These are phyloP conservation scores for Varanus salvator DNA, from an alignment of 2,113 vertebrate species.

Conservation along the genomic window DNA sequence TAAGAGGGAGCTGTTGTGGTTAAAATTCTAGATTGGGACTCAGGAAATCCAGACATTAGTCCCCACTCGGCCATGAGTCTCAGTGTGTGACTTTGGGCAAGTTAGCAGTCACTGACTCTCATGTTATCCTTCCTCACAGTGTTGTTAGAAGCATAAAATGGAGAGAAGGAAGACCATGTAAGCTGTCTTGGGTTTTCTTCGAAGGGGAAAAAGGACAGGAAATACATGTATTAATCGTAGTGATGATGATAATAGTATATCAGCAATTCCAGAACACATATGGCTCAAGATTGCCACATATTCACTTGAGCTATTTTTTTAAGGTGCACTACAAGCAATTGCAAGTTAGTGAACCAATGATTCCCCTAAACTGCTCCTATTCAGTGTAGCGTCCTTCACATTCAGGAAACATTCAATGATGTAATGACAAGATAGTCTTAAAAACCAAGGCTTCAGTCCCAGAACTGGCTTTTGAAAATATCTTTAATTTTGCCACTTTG, in stretches of 20 bases:
- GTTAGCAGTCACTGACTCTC: no score
- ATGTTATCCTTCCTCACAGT: no score
- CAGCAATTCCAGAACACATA: background rate
- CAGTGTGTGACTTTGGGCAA: no score
- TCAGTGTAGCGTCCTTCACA: background rate
- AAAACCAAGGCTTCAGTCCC: conserved; percentile 17
- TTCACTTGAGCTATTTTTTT: background rate
- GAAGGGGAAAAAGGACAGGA: no score
- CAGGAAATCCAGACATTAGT: no score
- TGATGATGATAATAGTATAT: background rate
- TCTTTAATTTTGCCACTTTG: conserved; percentile 21
- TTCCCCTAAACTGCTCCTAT: background rate
- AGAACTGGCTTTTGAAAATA: conserved; percentile 4
- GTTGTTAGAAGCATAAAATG: no score
- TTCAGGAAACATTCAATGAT: conserved; percentile 1
- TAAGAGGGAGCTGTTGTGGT: no score
- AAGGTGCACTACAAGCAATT: background rate
- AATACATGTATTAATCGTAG: no score
- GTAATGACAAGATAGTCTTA: background rate
- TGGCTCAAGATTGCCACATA: background rate
- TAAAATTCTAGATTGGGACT: no score
- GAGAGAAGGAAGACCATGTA: no score
- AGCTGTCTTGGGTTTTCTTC: no score
- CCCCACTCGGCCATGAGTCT: no score
- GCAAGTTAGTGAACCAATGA: background rate